Evolutionary conservation across 92 coral and sea anemone genomes (phyloP).

Genomic region (Zoanthus gigantus): DNA sequence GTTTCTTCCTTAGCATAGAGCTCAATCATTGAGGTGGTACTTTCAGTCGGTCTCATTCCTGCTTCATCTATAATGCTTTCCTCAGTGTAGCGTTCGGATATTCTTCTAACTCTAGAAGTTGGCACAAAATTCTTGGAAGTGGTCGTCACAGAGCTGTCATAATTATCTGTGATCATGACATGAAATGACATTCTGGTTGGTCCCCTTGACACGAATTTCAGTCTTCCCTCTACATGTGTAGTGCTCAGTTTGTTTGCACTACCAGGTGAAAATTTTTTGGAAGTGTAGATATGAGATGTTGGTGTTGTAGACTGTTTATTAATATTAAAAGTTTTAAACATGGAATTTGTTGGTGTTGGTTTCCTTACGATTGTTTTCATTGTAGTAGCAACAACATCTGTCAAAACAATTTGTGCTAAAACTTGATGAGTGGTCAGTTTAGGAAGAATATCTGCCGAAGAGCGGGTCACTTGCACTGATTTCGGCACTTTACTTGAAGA

Average conservation of each 20-base stretch:
- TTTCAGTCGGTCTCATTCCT: constrained; percentile 18
- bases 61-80: constrained; percentile 15
- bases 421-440: background rate
- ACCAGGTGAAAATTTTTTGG: background rate
- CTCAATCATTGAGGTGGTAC: background rate
- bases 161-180: background rate
- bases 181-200: background rate
- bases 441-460: background rate
- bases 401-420: background rate
- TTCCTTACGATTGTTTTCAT: background rate
- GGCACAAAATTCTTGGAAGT: background rate
- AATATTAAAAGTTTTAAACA: background rate
- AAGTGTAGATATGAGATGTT: background rate
- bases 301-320: background rate
- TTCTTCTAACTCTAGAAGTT: background rate
- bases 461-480: background rate
- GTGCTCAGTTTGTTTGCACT: background rate
- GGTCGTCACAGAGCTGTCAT: background rate
- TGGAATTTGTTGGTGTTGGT: background rate
- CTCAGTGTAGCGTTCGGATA: background rate
- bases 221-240: background rate
- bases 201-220: background rate
- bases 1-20: background rate
- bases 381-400: background rate
- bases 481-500: background rate